Percentiles rank a stretch among this genome's conserved stretches.
Conservation (phyloP, 2,113 vertebrate genomes). For the Phrynosoma platyrhinos region DNA sequence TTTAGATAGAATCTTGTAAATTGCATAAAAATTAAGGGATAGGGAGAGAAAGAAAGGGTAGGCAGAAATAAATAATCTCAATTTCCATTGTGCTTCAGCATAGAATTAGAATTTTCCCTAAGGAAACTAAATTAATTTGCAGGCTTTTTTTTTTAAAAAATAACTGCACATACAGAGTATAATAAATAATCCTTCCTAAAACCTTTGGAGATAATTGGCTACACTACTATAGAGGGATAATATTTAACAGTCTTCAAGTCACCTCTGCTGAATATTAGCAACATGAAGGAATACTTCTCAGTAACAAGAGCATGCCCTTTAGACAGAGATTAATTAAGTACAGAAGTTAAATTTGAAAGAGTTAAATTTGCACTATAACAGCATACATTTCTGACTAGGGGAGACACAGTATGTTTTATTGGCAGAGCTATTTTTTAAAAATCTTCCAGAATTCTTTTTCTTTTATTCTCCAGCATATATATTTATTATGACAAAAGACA, state of each 20-base stretch:
- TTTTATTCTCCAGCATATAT: not conserved
- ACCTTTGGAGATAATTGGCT: slow-evolving; percentile 68
- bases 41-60: not conserved
- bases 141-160: slow-evolving; percentile 3
- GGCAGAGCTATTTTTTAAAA: slow-evolving; percentile 43
- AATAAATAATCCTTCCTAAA: slow-evolving; percentile 67
- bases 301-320: slow-evolving; percentile 65
- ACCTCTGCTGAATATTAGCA: slow-evolving; percentile 62
- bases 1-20: slow-evolving; percentile 34
- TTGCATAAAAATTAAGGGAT: slow-evolving; percentile 50
- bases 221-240: slow-evolving; percentile 65
- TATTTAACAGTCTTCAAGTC: slow-evolving; percentile 70
- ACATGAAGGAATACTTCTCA: slow-evolving; percentile 64
- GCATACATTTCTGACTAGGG: slow-evolving; percentile 51
- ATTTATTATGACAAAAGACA: too few relatives aligned
- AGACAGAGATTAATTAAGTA: slow-evolving; percentile 74
- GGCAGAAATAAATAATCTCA: not conserved
- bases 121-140: slow-evolving; percentile 74
- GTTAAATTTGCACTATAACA: slow-evolving; percentile 60
- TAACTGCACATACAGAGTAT: slow-evolving; percentile 41
- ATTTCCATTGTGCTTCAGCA: slow-evolving; percentile 51
- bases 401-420: slow-evolving; percentile 49
- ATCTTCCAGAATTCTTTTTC: slow-evolving; percentile 39
- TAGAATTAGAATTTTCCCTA: slow-evolving; percentile 62
- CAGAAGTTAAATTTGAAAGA: slow-evolving; percentile 66